Evolutionary conservation across 2,797 vertebrate genomes (phyloP).

Genomic region (Heteromormyrus szaboi): DNA sequence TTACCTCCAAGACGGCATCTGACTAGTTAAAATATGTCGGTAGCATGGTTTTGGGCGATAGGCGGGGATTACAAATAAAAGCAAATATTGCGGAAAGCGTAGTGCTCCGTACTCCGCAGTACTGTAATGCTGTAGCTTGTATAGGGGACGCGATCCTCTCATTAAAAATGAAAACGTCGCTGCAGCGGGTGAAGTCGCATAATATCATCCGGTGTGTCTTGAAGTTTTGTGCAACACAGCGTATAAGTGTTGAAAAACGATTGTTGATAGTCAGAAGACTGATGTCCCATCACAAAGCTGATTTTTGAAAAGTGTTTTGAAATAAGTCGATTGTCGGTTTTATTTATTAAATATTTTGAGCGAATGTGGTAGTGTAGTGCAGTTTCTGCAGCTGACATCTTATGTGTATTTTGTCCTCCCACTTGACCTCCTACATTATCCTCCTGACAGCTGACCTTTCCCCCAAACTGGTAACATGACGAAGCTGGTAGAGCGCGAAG

Average conservation of each 20-base stretch:
- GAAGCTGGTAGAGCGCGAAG: not conserved
- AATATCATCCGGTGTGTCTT: not conserved
- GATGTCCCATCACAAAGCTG: not conserved
- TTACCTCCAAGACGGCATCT: not conserved
- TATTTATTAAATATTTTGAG: not conserved
- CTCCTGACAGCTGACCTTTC: conserved; percentile 58
- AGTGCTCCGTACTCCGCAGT: not conserved
- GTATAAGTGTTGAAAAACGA: not conserved
- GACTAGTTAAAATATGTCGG: not conserved
- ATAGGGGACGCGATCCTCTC: not conserved
- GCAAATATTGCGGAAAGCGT: not conserved
- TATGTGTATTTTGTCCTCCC: not conserved
- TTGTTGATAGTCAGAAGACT: not conserved
- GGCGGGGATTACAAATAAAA: not conserved
- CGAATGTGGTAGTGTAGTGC: not conserved
- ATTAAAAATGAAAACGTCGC: not conserved
- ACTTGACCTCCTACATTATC: conserved; percentile 9
- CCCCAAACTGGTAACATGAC: conserved; percentile 43
- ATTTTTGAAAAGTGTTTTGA: not conserved
- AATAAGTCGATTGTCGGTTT: not conserved
- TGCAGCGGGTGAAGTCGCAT: not conserved
- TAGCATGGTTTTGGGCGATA: not conserved
- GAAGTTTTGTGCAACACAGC: not conserved
- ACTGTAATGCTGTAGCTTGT: not conserved
- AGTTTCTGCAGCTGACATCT: not conserved